phyloP scores from a whole-genome alignment of 2,113 vertebrate species.

The Kryptolebias marmoratus region DNA sequence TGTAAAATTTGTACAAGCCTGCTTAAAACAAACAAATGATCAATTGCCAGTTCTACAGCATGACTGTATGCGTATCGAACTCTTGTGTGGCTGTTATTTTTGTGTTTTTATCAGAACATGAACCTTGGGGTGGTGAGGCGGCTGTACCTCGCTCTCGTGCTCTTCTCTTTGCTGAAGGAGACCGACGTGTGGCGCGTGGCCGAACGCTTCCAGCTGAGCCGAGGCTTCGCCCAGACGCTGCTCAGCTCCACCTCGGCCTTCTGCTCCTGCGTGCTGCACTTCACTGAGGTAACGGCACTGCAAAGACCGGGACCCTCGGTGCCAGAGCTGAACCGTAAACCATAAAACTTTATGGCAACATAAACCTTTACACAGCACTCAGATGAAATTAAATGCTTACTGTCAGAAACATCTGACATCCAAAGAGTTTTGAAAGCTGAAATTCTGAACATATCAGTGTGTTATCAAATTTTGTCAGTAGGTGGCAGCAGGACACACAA shows the following conservation, averaged over 20 bases:
- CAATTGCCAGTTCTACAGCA: not conserved
- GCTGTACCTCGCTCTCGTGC: constrained; percentile 89
- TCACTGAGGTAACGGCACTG: constrained; percentile 87
- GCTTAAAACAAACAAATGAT: not conserved
- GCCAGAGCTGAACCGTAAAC: not conserved
- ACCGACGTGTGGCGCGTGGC: constrained; percentile 89
- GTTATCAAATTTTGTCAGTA: too few species aligned
- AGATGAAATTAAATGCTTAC: too few species aligned
- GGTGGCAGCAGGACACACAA: too few species aligned
- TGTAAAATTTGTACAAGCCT: not conserved
- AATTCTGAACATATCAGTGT: too few species aligned
- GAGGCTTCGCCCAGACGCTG: constrained; percentile 90
- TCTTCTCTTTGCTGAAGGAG: constrained; percentile 89
- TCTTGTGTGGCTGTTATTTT: not conserved
- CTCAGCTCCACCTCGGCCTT: constrained; percentile 89
- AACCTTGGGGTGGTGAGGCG: constrained; percentile 81
- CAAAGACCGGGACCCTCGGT: too few species aligned
- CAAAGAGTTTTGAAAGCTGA: too few species aligned
- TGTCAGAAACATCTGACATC: too few species aligned
- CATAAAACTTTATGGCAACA: too few species aligned
- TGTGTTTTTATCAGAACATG: constrained; percentile 74
- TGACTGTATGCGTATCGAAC: not conserved
- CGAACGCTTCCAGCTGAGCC: constrained; percentile 86
- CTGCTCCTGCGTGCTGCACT: constrained; percentile 90
- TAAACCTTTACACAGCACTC: too few species aligned